A percentile compares a stretch with the other conserved stretches of the same genome.
Evolutionary conservation across 2,797 vertebrate genomes (phyloP).

Genomic region (Myotis daubentonii): DNA sequence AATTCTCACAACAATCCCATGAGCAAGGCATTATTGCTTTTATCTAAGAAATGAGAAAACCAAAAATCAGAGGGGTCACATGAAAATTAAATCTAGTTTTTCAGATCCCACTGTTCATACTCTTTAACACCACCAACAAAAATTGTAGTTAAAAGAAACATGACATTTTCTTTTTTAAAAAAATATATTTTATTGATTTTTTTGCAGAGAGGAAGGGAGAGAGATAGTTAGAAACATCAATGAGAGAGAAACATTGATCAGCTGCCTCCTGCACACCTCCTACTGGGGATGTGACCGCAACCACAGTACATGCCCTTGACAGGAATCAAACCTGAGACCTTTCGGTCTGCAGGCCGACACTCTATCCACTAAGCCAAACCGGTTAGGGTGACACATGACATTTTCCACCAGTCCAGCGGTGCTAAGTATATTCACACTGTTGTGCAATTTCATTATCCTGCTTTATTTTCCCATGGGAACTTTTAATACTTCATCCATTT

Average conservation of each 20-base stretch:
- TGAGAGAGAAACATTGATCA: too few species aligned
- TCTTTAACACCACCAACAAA: neutral
- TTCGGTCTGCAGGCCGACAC: too few species aligned
- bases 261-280: too few species aligned
- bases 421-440: neutral
- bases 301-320: too few species aligned
- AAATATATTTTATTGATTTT: too few species aligned
- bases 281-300: too few species aligned
- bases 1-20: neutral
- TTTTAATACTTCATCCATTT: neutral
- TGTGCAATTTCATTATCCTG: neutral
- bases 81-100: slow-evolving; percentile 15
- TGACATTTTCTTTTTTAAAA: neutral
- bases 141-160: neutral
- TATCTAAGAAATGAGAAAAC: slow-evolving; percentile 8
- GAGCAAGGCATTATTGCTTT: neutral
- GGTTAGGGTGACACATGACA: too few species aligned
- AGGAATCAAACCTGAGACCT: too few species aligned
- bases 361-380: too few species aligned
- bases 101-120: neutral
- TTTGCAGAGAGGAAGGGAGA: too few species aligned
- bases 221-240: too few species aligned
- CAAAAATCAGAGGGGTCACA: neutral
- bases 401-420: neutral
- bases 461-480: neutral